Conservation (phyloP, 2,888 invertebrate species). For the Lottia scabra region DNA sequence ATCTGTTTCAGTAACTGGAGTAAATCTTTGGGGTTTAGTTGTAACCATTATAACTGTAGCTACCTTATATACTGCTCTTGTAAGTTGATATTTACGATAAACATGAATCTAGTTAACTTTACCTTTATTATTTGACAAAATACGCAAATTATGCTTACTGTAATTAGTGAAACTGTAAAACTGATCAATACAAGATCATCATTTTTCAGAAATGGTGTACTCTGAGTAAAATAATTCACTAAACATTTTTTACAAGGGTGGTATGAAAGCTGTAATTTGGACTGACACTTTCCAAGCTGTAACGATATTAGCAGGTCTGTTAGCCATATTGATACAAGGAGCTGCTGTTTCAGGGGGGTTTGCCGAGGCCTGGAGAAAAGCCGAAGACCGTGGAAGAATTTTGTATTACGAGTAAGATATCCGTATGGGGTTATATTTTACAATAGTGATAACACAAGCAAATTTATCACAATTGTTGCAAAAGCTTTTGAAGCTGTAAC, state of each 20-base stretch:
- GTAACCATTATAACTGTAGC: constrained; percentile 85
- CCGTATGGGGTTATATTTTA: too few species aligned
- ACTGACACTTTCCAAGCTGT: background rate
- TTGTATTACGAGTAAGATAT: background rate
- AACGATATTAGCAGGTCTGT: background rate
- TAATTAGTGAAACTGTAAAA: too few species aligned
- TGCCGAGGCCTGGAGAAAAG: background rate
- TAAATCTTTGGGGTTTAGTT: constrained; percentile 82
- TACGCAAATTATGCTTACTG: too few species aligned
- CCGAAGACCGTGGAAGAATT: background rate
- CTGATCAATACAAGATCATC: too few species aligned
- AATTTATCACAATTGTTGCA: too few species aligned
- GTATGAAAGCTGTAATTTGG: constrained; percentile 1
- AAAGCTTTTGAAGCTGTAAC: too few species aligned
- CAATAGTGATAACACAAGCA: too few species aligned
- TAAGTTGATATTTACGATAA: constrained; percentile 71
- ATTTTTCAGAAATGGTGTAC: too few species aligned
- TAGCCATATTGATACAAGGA: background rate
- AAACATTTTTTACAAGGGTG: background rate
- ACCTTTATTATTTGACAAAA: too few species aligned
- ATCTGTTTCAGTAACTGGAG: constrained; percentile 81
- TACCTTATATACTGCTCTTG: constrained; percentile 91
- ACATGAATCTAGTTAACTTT: background rate
- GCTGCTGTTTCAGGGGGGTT: background rate
- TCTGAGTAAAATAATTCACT: too few species aligned